Base-by-base conservation (phyloP, 1,140 invertebrate genomes). In the Parapsyche elsis region DNA sequence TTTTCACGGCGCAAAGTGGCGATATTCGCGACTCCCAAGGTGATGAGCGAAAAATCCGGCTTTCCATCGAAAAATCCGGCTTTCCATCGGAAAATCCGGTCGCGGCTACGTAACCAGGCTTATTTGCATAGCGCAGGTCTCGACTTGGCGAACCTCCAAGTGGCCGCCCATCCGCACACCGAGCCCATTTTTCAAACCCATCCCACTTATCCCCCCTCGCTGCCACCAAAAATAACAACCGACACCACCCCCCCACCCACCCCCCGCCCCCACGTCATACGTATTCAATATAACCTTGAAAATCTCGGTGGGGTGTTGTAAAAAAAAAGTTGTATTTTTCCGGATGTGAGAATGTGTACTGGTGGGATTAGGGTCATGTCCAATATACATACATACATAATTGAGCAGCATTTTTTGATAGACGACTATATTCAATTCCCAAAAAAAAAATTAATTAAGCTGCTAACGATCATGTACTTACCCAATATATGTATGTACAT, bases 121-220 rank as follows among this genome's bases (percentile, higher is more conserved):
- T 61, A 77, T 77, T 77, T 77, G 75, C 75, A 77, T 77, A 16
- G 74, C 49, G 30, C 53, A 76, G 74, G 74, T 75, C 49, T 44
- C 10, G 57, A 30, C 57, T 77, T 77, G 75, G 75, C 75, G 9
- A n/a, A 0, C 9, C 26, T 77, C 75, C 75, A 77, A 77, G 71
- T 53, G 71, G 45, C 9, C 26, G 61, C 75, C 75, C 61, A 77
- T 38, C 38, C 38, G 45, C 9, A n/a, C 16, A 24, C 75, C 57
- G 9, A n/a, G 21, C 45, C 59, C 75, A 77, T 77, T 77, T 77
- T 77, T 77, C 75, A 77, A 77, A 53, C 75, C 45, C 53, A 76
- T 10, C 74, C 45, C 30, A 19, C 74, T 46, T 16, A n/a, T 46
- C 57, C 53, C 57, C 30, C 12, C 46, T 46, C 73, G 74, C 21